Evolutionary conservation across 1,140 invertebrate genomes (phyloP), one percentile per base, ranked within the genome.

Genomic region (Anthonomus grandis): DNA sequence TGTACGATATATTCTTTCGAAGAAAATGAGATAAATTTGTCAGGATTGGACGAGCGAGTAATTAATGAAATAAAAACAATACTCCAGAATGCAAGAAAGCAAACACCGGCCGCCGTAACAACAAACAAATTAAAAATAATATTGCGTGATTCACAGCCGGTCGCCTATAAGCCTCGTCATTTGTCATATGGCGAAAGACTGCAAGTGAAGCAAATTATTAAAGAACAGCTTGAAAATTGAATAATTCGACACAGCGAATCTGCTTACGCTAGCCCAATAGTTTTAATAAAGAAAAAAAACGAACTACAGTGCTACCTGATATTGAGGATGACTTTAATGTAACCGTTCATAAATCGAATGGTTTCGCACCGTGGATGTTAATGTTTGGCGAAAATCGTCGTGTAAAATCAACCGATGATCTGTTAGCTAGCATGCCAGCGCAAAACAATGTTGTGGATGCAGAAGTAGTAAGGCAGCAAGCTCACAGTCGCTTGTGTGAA

Each of bases 281-380:
- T 31, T n/a, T 31, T 8, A 31, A n/a, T 8, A 8, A n/a, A 31
- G n/a, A 31, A 31, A 31, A 31, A 31, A 31, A 31, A 31, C n/a
- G 27, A 31, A n/a, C 27, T 31, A 38, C n/a, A 13, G 36, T 38
- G 36, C 17, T 38, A 38, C 36, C 36, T 38, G 4, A 38, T 38
- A 38, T 38, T 17, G 36, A 38, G 36, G 36, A 38, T 17, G 36
- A 38, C n/a, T 38, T 38, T 38, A 38, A 38, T 38, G 36, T 38
- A 38, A 6, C 36, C 4, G n/a, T 38, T 38, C n/a, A 38, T 38
- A 38, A 38, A 38, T 38, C 36, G 17, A 38, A 12, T n/a, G 36
- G 36, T n/a, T 38, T 38, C 36, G 36, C 36, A 17, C 36, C 36
- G 36, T 38, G n/a, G 4, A 17, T 38, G 36, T 38, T 38, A 38